Conservation (phyloP, 1,140 invertebrate genomes). For the Megathymus violae region DNA sequence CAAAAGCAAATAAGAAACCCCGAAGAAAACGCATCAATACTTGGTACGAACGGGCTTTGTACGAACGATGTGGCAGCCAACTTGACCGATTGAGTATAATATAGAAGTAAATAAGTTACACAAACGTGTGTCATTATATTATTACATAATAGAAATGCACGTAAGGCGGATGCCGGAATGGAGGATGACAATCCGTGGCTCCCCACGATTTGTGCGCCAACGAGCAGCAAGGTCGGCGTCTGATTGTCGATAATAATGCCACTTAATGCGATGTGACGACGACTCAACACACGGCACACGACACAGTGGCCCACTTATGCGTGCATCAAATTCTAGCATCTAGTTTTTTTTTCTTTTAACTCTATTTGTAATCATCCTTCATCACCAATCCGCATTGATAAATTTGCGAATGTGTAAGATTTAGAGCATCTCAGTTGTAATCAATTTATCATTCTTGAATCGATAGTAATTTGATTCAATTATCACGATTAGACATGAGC, state of each 20-base stretch:
- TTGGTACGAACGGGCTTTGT: too few relatives aligned
- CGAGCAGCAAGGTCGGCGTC: conserved; percentile 77
- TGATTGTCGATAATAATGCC: conserved; percentile 79
- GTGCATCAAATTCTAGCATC: conserved; percentile 41
- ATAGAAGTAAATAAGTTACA: conserved; percentile 11
- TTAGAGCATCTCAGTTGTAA: too few relatives aligned
- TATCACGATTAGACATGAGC: too few relatives aligned
- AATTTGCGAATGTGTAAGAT: too few relatives aligned
- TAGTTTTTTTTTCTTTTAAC: neutral
- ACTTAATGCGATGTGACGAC: conserved; percentile 62
- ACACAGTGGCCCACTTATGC: conserved; percentile 66
- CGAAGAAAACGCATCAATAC: too few relatives aligned
- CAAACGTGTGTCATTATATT: conserved; percentile 41
- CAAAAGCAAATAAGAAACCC: too few relatives aligned
- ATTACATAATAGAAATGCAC: conserved; percentile 76
- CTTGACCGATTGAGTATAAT: neutral
- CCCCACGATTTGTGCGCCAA: conserved; percentile 77
- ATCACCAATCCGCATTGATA: neutral
- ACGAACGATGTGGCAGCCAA: too few relatives aligned
- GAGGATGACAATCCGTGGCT: conserved; percentile 76
- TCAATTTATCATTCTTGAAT: too few relatives aligned
- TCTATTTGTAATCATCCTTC: neutral
- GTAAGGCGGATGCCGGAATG: conserved; percentile 76
- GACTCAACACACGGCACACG: conserved; percentile 54
- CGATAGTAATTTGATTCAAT: too few relatives aligned